Conservation (phyloP, 1,140 invertebrate genomes). For the Apis florea region DNA sequence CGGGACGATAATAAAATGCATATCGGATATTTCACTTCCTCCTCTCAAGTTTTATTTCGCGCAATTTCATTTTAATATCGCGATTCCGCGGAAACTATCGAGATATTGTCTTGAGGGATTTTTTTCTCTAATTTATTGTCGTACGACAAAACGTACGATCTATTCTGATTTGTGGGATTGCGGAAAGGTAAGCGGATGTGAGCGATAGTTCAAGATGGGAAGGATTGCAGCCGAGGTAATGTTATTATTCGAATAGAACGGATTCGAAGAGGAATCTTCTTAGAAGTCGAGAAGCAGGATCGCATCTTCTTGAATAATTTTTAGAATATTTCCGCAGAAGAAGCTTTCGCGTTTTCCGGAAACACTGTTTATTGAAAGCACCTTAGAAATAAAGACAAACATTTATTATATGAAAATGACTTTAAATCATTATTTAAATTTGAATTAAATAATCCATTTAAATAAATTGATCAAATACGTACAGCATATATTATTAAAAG, state of each 20-base stretch:
- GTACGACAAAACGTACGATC: not conserved
- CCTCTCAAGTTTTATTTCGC: not conserved
- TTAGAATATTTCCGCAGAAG: no score
- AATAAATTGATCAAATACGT: no score
- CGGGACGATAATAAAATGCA: not conserved
- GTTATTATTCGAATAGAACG: not conserved
- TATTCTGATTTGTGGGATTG: not conserved
- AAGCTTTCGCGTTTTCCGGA: no score
- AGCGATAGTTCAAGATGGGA: not conserved
- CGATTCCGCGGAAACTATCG: not conserved
- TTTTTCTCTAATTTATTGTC: not conserved
- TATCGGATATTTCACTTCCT: not conserved
- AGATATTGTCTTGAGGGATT: not conserved
- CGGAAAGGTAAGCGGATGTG: not conserved
- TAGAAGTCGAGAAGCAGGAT: not conserved
- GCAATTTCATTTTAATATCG: not conserved
- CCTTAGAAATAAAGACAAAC: no score
- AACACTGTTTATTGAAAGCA: no score
- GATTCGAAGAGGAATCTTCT: not conserved
- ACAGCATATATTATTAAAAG: no score
- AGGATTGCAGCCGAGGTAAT: not conserved
- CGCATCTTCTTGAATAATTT: not conserved
- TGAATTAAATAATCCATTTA: accelerated
- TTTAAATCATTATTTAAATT: no score
- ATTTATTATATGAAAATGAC: no score